Percentiles rank a stretch among this genome's conserved stretches.
Conservation (phyloP, 2,797 vertebrate species). For the Sebastes trivittatus region DNA sequence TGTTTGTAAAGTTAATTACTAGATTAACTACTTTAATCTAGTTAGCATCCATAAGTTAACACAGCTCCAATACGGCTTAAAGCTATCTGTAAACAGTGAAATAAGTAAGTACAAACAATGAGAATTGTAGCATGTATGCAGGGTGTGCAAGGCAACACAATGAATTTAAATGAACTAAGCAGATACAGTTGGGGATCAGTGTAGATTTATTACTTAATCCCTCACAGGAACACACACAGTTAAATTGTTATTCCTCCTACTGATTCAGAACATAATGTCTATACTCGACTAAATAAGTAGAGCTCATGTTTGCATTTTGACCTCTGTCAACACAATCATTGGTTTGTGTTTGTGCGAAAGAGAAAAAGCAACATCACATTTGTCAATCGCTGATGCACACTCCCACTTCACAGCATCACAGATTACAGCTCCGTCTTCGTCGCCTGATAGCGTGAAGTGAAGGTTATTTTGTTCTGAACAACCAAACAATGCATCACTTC, state of each 20-base stretch:
- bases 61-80: background rate
- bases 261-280: background rate
- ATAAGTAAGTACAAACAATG: background rate
- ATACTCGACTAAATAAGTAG: background rate
- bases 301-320: conserved; percentile 9
- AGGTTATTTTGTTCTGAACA: conserved; percentile 51
- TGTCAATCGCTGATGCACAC: conserved; percentile 16
- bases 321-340: background rate
- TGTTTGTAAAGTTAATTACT: background rate
- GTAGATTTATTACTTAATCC: background rate
- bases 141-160: background rate
- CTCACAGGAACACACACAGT: background rate
- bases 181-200: background rate
- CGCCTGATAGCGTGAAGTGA: conserved; percentile 40
- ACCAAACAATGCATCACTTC: conserved; percentile 32
- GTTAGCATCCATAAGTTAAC: background rate
- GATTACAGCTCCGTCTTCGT: conserved; percentile 34
- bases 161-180: background rate
- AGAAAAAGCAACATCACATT: background rate
- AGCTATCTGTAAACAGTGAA: background rate
- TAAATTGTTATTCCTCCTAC: background rate
- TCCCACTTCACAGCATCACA: conserved; percentile 14
- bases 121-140: background rate
- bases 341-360: background rate
- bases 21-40: background rate